phyloP scores from a whole-genome alignment of 2,888 invertebrate species.

The Eumacrocentrus americanus region DNA sequence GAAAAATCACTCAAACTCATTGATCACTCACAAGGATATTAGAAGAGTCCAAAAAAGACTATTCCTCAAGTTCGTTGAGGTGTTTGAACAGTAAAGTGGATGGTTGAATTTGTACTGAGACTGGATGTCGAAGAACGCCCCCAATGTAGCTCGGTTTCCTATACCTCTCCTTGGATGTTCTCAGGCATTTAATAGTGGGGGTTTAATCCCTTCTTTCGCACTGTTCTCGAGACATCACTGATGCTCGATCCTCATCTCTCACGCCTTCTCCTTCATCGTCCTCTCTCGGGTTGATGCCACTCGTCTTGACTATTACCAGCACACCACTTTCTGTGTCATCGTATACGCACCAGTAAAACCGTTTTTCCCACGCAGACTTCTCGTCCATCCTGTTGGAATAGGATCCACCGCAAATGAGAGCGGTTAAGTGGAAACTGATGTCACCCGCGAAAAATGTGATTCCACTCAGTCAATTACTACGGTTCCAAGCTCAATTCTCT shows the following conservation, averaged over 20 bases:
- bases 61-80: neutral
- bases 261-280: conserved; percentile 8
- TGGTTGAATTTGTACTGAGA: conserved; percentile 56
- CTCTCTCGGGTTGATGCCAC: too few relatives aligned
- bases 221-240: conserved; percentile 29
- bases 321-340: conserved; percentile 12
- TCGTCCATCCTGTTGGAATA: neutral
- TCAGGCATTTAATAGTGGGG: conserved; percentile 48
- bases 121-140: conserved; percentile 51
- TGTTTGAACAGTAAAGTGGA: conserved; percentile 35
- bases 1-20: neutral
- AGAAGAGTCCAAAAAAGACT: neutral
- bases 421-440: conserved; percentile 42
- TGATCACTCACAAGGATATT: neutral
- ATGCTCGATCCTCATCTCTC: conserved; percentile 3
- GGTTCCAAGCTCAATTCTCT: neutral
- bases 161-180: conserved; percentile 38
- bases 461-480: conserved; percentile 9
- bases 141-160: conserved; percentile 49
- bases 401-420: conserved; percentile 36
- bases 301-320: neutral
- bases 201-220: conserved; percentile 51
- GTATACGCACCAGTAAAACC: conserved; percentile 16
- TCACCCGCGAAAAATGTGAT: conserved; percentile 32
- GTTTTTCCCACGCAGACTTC: conserved; percentile 35